Percentiles rank a stretch among this genome's conserved stretches.
Conservation (phyloP, 35 echinoderm and acorn worm genomes). For the Lytechinus pictus region DNA sequence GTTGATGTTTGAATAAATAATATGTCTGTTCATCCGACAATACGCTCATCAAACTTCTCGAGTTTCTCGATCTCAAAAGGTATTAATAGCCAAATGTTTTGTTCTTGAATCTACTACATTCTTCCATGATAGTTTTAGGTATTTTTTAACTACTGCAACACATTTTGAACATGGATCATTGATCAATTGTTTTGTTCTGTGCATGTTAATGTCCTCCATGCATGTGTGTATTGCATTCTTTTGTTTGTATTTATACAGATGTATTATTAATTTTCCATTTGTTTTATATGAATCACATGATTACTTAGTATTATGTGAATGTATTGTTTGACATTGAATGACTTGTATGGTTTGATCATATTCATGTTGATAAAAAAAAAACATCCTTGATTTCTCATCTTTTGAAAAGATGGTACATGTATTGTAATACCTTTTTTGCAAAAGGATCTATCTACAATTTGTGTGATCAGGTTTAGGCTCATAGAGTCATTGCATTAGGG, state of each 20-base stretch:
- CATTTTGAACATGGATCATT: background rate
- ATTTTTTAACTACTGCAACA: background rate
- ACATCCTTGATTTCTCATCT: no score
- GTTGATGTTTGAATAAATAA: background rate
- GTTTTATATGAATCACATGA: background rate
- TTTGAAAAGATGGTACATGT: no score
- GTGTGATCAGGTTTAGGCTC: no score
- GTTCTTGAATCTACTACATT: background rate
- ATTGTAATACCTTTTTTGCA: no score
- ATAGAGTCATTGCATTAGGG: no score
- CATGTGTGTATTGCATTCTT: background rate
- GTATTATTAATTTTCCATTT: background rate
- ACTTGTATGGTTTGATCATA: background rate
- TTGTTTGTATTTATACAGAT: background rate
- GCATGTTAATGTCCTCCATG: background rate
- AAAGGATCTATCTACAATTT: no score
- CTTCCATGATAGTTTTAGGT: background rate
- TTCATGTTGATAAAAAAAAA: no score
- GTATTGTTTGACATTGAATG: background rate
- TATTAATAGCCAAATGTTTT: background rate
- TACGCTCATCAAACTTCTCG: background rate
- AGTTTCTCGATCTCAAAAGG: background rate
- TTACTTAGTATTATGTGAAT: background rate
- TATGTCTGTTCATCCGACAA: background rate
- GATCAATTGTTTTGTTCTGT: background rate